A percentile compares a stretch with the other conserved stretches of the same genome.
These are phyloP conservation scores for Clistopyga incitator DNA, from an alignment of 2,888 invertebrate species.

Conservation along the genomic window DNA sequence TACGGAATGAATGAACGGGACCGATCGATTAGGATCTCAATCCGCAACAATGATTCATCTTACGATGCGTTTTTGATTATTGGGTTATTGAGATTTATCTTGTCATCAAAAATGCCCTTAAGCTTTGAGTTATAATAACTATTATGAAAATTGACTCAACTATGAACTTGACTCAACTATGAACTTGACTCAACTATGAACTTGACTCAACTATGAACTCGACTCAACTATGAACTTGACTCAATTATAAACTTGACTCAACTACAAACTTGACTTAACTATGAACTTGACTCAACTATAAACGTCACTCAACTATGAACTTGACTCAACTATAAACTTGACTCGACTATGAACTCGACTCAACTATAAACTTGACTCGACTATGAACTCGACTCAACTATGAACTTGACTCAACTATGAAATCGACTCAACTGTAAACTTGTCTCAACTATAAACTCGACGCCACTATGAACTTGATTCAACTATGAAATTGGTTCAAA, in stretches of 20 bases:
- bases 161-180: not conserved
- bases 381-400: conserved; percentile 2
- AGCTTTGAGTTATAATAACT: not conserved
- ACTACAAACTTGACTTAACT: not conserved
- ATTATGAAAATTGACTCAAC: not conserved
- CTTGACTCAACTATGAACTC: not conserved
- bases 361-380: conserved; percentile 1
- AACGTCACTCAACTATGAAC: conserved; percentile 2
- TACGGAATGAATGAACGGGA: conserved; percentile 23
- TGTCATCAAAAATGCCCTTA: not conserved
- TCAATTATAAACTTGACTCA: not conserved
- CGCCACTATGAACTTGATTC: not conserved
- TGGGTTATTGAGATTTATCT: not conserved
- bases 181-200: not conserved
- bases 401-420: not conserved
- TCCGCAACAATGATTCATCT: not conserved
- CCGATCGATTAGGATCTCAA: conserved; percentile 17
- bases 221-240: not conserved
- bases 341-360: conserved; percentile 9
- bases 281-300: not conserved
- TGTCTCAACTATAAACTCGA: not conserved
- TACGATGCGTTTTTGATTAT: not conserved
- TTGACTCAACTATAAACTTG: not conserved
- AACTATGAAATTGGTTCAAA: not conserved
- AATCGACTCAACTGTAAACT: not conserved